These are phyloP conservation scores for Ashinkailepas kermadecensis DNA, from an alignment of 2,888 invertebrate genomes.

Conservation along the genomic window DNA sequence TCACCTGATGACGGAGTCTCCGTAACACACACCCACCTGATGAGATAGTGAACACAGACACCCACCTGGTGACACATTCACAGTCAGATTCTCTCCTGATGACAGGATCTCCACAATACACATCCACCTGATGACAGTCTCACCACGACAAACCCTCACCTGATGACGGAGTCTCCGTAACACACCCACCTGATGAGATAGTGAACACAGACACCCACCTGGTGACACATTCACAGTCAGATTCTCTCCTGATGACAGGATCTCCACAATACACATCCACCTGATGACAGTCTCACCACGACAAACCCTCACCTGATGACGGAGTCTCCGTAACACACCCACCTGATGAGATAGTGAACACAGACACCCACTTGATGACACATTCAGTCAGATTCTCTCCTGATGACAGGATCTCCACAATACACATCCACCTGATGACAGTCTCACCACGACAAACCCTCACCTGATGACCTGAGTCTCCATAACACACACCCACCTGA, in stretches of 20 bases:
- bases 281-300: too few species aligned
- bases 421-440: too few species aligned
- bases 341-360: not conserved
- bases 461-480: not conserved
- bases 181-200: constrained; percentile 66
- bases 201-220: constrained; percentile 40
- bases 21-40: constrained; percentile 28
- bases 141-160: too few species aligned
- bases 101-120: too few species aligned
- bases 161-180: not conserved
- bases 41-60: constrained; percentile 13
- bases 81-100: too few species aligned
- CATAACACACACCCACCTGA: not conserved
- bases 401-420: too few species aligned
- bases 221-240: not conserved
- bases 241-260: too few species aligned
- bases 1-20: too few species aligned
- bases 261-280: too few species aligned
- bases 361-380: constrained; percentile 23
- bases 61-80: not conserved
- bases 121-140: too few species aligned
- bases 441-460: too few species aligned
- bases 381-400: too few species aligned
- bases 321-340: not conserved
- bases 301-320: not conserved